Percentiles rank a stretch among this genome's conserved stretches.
phyloP scores from a whole-genome alignment of 2,888 invertebrate species.

The Junonia oenone region DNA sequence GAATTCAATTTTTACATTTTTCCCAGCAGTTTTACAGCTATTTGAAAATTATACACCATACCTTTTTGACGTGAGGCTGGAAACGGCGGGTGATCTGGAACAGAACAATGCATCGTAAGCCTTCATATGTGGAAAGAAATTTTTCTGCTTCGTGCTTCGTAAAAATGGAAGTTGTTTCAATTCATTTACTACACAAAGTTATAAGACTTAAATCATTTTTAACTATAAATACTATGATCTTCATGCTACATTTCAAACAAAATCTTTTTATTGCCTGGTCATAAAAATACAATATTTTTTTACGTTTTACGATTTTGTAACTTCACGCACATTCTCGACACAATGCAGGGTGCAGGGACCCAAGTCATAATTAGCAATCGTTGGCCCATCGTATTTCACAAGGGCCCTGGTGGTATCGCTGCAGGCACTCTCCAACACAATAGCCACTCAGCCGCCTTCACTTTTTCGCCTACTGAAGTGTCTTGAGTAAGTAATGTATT shows the following conservation, averaged over 20 bases:
- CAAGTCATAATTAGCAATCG: conserved; percentile 49
- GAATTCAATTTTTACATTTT: conserved; percentile 9
- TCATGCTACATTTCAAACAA: not conserved
- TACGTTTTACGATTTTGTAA: not conserved
- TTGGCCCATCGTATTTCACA: conserved; percentile 39
- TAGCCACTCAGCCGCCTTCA: conserved; percentile 48
- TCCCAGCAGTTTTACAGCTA: conserved; percentile 1
- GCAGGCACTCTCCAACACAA: conserved; percentile 51
- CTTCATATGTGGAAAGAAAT: no score
- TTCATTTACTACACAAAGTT: no score
- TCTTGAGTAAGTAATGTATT: conserved; percentile 54
- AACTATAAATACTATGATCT: no score
- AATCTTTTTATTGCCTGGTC: not conserved
- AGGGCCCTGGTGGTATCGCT: conserved; percentile 50
- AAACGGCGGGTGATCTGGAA: conserved; percentile 40
- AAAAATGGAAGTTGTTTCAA: no score
- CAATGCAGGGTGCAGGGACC: conserved; percentile 31
- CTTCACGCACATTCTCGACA: conserved; percentile 16
- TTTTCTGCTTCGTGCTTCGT: no score
- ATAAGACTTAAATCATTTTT: no score
- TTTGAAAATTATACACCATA: conserved; percentile 10
- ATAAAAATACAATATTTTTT: not conserved
- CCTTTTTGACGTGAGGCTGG: conserved; percentile 26
- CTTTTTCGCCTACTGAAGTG: conserved; percentile 51
- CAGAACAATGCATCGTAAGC: conserved; percentile 25